Evolutionary conservation across 2,888 invertebrate genomes (phyloP).

Genomic region (Lasioglossum figueresi): DNA sequence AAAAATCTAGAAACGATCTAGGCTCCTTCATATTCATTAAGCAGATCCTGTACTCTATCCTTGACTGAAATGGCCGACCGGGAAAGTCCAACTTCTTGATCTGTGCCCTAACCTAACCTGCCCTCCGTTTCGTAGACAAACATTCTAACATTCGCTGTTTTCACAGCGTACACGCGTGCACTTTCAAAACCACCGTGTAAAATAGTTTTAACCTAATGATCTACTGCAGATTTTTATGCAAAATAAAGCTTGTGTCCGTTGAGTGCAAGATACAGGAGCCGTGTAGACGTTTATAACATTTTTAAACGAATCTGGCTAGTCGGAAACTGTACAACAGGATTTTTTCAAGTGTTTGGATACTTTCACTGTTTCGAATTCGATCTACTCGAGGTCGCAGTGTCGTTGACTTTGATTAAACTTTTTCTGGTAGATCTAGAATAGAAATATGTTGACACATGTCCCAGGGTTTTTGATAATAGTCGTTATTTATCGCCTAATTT

Average conservation of each 20-base stretch:
- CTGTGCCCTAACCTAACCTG: too few species aligned
- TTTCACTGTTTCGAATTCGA: neutral
- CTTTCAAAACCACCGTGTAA: neutral
- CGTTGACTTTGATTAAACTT: too few species aligned
- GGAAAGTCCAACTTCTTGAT: conserved; percentile 75
- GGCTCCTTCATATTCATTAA: conserved; percentile 72
- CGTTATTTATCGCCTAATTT: too few species aligned
- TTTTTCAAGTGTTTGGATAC: too few species aligned
- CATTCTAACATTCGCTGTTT: too few species aligned
- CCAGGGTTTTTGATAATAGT: too few species aligned
- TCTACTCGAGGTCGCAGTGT: too few species aligned
- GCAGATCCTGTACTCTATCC: conserved; percentile 70
- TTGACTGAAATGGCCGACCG: conserved; percentile 75
- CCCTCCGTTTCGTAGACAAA: neutral
- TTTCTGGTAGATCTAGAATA: too few species aligned
- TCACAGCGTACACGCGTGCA: neutral
- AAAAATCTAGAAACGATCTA: conserved; percentile 17
- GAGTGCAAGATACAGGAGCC: neutral
- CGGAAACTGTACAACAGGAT: too few species aligned
- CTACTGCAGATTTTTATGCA: neutral
- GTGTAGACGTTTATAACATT: too few species aligned
- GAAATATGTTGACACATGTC: too few species aligned
- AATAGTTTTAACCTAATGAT: neutral
- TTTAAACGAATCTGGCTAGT: too few species aligned
- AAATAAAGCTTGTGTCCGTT: neutral